Evolutionary conservation across 2,888 invertebrate species (phyloP), one percentile per base, ranked within the genome.

Genomic region (Willowsia nigromaculata): DNA sequence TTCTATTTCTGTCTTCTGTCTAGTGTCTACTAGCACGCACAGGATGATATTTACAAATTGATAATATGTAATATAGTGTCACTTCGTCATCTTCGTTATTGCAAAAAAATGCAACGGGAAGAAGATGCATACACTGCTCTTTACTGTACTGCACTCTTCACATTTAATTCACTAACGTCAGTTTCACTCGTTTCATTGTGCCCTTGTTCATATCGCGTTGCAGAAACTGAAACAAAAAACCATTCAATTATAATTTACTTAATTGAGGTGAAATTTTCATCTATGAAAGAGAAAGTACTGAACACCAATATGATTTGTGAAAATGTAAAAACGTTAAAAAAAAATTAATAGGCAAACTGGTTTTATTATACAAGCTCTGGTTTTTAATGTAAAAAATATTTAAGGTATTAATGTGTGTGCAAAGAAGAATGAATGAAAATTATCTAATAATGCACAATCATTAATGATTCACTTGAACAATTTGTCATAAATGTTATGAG

Each of bases 1-100:
- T 59, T 59, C 56, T 78, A 78, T 56, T 78, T 80, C 59, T 43
- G 80, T 59, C 80, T 80, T 59, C 80, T 25, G 56, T n/a, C n/a
- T n/a, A n/a, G n/a, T n/a, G n/a, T n/a, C n/a, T n/a, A n/a, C n/a
- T n/a, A n/a, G n/a, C n/a, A n/a, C n/a, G 40, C 78, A 1, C 76
- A 13, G 22, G 22, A 53, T 27, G 62, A 33, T 65, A 78, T 30
- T 30, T 30, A 50, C 11, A 40, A 59, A 80, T 80, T 59, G 9
- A 25, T 13, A 65, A 59, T 59, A 56, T 40, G 37, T 25, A n/a
- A n/a, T 40, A 80, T 56, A 37, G 22, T 59, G 22, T 80, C 80
- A 80, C 59, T 80, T 30, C 76, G 47, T 4, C 76, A n/a, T 56
- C 56, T 40, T 25, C 80, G 25, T n/a, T 30, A 50, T 76, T 30